Base-by-base conservation (phyloP, 2,888 invertebrate genomes). In the Heliothis peltigera region DNA sequence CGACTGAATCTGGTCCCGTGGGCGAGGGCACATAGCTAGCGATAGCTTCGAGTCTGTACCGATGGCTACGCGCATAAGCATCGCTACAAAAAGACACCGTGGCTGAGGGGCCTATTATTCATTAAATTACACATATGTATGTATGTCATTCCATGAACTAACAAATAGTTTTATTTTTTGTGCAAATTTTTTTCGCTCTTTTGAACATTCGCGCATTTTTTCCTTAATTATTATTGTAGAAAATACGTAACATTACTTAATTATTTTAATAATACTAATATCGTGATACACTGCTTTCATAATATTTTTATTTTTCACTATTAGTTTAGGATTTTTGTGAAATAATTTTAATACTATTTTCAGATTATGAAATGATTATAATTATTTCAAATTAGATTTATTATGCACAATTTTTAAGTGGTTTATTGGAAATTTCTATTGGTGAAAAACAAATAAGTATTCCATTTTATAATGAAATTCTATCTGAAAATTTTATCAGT, bases 211-310 rank as follows among this genome's bases (percentile, higher is more conserved):
- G 7, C 6, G 6, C 15, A 52, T 1, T 5, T 39, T 51, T 56
- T 46, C 10, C 25, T 62, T 53, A 2, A 18, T 18, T 49, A 8
- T 53, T 49, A 53, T 46, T 59, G 47, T 47, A 54, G 52, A 53
- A 52, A 49, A 63, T 57, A 52, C n/a, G 17, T 42, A 61, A 49
- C 35, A 39, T 58, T 61, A 75, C 61, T 59, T 75, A 59, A 63
- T 64, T 64, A 64, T 70, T 60, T 46, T 62, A 63, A 58, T 57
- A 53, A 57, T 64, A 58, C 25, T 51, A 15, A 39, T 53, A 64
- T 67, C 66, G 78, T 77, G 77, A 73, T 79, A 75, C 42, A 42
- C 18, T 56, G 55, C 22, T 56, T 72, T 54, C 39, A 54, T 57
- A 35, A 1, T 39, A 22, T 60, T 55, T 55, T 59, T 12, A 32